Conservation (phyloP, 1,140 invertebrate species). For the Caenorhabditis latens region DNA sequence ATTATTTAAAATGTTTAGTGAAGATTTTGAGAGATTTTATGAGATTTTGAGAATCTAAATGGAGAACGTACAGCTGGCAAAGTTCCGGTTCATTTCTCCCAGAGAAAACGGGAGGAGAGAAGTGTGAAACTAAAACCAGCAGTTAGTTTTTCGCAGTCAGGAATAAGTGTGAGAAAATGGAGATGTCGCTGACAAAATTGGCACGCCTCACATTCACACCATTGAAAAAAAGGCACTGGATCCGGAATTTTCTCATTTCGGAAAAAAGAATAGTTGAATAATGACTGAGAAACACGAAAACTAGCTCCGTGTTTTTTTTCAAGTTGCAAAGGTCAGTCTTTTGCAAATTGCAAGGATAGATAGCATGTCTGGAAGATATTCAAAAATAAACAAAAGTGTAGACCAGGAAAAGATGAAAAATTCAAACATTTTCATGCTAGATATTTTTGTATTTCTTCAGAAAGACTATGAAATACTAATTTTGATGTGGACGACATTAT, state of each 20-base stretch:
- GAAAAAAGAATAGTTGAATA: slow-evolving; percentile 29
- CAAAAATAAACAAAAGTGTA: no score
- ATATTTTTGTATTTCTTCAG: no score
- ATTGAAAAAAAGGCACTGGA: neutral
- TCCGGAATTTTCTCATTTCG: slow-evolving; percentile 12
- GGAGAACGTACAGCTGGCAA: neutral
- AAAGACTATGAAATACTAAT: no score
- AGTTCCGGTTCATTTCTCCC: neutral
- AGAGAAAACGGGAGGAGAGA: neutral
- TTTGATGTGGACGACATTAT: no score
- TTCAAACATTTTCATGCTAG: no score
- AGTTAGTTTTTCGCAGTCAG: slow-evolving; percentile 40
- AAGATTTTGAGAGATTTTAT: neutral
- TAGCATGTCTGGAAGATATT: no score
- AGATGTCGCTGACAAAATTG: slow-evolving; percentile 54
- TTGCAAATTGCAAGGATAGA: no score
- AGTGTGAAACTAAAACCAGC: slow-evolving; percentile 38
- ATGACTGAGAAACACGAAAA: slow-evolving; percentile 39
- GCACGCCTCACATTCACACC: slow-evolving; percentile 18
- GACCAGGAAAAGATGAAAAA: no score
- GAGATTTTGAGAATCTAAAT: neutral
- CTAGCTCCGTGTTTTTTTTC: neutral
- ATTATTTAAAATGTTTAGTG: neutral
- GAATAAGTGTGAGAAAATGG: slow-evolving; percentile 50
- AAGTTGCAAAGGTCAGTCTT: no score